Evolutionary conservation across 2,888 invertebrate genomes (phyloP).

Genomic region (Auanema freiburgensis): DNA sequence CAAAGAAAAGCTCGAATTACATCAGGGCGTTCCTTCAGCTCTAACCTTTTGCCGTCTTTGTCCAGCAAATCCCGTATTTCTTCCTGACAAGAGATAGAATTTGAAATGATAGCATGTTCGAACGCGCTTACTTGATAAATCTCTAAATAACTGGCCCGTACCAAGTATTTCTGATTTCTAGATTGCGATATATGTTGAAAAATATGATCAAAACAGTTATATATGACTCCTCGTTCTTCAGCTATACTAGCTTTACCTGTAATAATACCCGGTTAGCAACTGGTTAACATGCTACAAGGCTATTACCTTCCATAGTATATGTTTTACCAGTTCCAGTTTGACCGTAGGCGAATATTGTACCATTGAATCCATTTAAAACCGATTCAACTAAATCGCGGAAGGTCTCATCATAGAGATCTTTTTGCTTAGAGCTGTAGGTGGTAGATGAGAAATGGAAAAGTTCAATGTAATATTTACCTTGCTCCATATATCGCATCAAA

Average conservation of each 20-base stretch:
- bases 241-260: conserved; percentile 69
- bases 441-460: neutral
- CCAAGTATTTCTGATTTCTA: conserved; percentile 86
- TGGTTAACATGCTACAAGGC: neutral
- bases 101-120: neutral
- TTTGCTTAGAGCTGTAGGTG: conserved; percentile 78
- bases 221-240: conserved; percentile 85
- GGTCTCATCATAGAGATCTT: conserved; percentile 91
- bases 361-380: conserved; percentile 95
- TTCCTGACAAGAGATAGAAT: conserved; percentile 65
- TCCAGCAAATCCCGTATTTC: conserved; percentile 74
- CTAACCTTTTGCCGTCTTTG: conserved; percentile 74
- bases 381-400: conserved; percentile 91
- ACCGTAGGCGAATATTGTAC: conserved; percentile 98
- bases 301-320: conserved; percentile 73
- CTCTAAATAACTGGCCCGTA: conserved; percentile 93
- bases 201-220: conserved; percentile 93
- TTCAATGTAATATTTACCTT: conserved; percentile 66
- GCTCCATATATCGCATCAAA: conserved; percentile 96
- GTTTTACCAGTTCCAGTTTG: conserved; percentile 94
- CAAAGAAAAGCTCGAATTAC: conserved; percentile 14
- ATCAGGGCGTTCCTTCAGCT: conserved; percentile 69
- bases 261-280: conserved; percentile 8
- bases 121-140: conserved; percentile 73
- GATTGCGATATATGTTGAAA: conserved; percentile 83